These are phyloP conservation scores for Dynastes grantii DNA, from an alignment of 2,888 invertebrate genomes.

Conservation along the genomic window DNA sequence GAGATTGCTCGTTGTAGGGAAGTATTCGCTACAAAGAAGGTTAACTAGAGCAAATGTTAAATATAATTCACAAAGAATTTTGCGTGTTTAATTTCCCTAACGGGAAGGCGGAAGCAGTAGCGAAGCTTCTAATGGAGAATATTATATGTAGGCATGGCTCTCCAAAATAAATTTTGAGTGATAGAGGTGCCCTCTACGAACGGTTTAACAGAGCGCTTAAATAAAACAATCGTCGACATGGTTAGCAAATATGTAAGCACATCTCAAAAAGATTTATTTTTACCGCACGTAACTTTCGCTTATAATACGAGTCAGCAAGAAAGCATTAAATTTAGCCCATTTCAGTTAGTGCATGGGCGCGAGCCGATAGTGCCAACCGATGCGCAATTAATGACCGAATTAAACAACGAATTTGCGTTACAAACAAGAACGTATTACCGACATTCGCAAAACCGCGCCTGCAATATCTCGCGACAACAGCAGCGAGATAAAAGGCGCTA, in stretches of 20 bases:
- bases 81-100: too few species aligned
- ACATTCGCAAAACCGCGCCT: not conserved
- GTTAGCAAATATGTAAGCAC: not conserved
- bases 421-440: not conserved
- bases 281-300: not conserved
- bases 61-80: too few species aligned
- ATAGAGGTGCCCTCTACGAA: not conserved
- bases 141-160: constrained; percentile 6
- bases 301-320: not conserved
- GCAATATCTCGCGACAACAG: not conserved
- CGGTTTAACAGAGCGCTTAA: not conserved
- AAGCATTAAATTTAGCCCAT: constrained; percentile 1
- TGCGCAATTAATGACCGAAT: not conserved
- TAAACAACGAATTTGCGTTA: not conserved
- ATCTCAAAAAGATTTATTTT: not conserved
- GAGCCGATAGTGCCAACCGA: constrained; percentile 20
- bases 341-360: constrained; percentile 28
- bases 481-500: not conserved
- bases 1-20: too few species aligned
- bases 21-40: too few species aligned
- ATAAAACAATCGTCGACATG: not conserved
- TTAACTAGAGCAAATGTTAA: too few species aligned
- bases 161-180: constrained; percentile 29
- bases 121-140: too few species aligned
- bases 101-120: too few species aligned